These are phyloP conservation scores for Chelonia mydas DNA, from an alignment of 2,797 vertebrate genomes.

Conservation along the genomic window DNA sequence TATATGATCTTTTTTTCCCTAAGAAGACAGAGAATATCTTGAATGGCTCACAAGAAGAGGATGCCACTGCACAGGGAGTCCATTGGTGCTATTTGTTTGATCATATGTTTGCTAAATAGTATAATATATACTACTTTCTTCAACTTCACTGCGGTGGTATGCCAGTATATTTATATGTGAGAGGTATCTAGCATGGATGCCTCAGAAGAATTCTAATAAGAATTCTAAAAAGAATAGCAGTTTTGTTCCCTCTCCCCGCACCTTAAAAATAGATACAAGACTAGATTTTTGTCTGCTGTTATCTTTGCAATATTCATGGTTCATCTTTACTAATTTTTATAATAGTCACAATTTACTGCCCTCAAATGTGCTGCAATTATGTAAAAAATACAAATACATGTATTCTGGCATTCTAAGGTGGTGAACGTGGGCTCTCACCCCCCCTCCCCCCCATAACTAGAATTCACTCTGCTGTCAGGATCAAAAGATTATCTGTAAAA, in stretches of 20 bases:
- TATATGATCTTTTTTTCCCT: neutral
- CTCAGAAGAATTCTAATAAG: neutral
- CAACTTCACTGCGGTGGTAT: neutral
- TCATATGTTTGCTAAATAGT: neutral
- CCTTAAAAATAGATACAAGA: neutral
- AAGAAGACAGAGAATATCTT: neutral
- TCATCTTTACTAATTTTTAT: slow-evolving; percentile 16
- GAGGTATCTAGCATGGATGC: neutral
- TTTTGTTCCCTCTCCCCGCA: neutral
- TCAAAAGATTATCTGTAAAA: slow-evolving; percentile 48
- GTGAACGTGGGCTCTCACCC: neutral
- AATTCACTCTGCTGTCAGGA: slow-evolving; percentile 31
- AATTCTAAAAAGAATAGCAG: neutral
- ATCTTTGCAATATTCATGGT: neutral
- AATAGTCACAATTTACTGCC: neutral
- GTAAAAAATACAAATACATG: slow-evolving; percentile 8
- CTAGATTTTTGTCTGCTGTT: neutral
- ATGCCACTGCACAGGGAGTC: neutral
- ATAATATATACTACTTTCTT: neutral
- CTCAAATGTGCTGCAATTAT: neutral
- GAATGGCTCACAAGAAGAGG: neutral
- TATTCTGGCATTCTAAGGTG: neutral
- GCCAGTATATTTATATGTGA: neutral
- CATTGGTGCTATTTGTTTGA: neutral
- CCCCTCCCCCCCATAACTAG: neutral